Evolutionary conservation across 35 echinoderm and acorn worm genomes (phyloP).

Genomic region (Apostichopus japonicus): DNA sequence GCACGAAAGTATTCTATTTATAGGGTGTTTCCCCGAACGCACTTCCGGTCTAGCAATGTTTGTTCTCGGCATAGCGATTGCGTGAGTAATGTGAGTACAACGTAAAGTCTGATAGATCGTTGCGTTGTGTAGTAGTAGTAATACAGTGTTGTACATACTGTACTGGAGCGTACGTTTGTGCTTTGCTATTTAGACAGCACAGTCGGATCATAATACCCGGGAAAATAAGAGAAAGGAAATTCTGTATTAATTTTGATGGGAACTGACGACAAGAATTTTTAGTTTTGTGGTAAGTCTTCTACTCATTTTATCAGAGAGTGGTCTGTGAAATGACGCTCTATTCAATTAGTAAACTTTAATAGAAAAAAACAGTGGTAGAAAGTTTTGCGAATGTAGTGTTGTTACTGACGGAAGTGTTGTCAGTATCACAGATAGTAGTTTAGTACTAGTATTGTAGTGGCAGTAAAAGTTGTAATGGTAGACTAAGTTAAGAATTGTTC

Average conservation of each 20-base stretch:
- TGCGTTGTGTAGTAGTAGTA: neutral
- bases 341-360: too few species aligned
- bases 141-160: constrained; percentile 1
- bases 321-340: too few species aligned
- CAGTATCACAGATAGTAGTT: too few species aligned
- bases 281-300: neutral
- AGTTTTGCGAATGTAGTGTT: too few species aligned
- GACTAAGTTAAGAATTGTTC: too few species aligned
- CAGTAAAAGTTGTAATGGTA: too few species aligned
- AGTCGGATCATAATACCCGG: constrained; percentile 1
- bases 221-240: constrained; percentile 8
- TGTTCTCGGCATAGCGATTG: constrained; percentile 42
- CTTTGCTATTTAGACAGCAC: neutral
- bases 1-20: constrained; percentile 87
- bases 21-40: constrained; percentile 97
- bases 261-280: constrained; percentile 4
- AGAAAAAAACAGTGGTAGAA: too few species aligned
- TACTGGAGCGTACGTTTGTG: neutral
- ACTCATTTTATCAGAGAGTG: neutral
- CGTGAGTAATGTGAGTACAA: constrained; percentile 46
- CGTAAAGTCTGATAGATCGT: neutral
- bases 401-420: too few species aligned
- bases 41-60: constrained; percentile 74
- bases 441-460: too few species aligned
- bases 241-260: neutral